Evolutionary conservation across 1,140 invertebrate species (phyloP).

Genomic region (Lasioglossum baleicum): DNA sequence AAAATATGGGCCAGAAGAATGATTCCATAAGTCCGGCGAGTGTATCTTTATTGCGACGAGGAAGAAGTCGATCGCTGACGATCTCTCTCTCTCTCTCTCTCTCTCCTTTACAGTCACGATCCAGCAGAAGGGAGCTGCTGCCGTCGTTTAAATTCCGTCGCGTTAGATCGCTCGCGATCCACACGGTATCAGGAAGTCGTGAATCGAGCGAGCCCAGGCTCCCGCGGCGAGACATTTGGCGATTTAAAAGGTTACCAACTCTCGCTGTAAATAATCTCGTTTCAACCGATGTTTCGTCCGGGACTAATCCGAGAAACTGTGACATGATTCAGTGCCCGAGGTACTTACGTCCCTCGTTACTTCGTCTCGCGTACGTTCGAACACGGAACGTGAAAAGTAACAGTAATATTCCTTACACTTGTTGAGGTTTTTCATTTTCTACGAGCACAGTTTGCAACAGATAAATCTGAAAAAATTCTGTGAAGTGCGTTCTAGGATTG

Average conservation of each 20-base stretch:
- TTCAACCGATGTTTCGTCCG: not conserved
- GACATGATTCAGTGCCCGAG: not conserved
- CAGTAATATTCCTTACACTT: no score
- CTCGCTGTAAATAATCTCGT: conserved; percentile 25
- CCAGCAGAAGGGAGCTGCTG: not conserved
- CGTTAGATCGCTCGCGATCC: conserved; percentile 32
- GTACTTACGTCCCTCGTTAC: conserved; percentile 27
- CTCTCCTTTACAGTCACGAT: conserved; percentile 11
- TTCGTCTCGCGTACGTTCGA: no score
- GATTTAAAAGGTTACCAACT: conserved; percentile 66
- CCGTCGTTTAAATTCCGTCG: conserved; percentile 35
- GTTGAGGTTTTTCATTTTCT: no score
- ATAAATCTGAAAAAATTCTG: no score
- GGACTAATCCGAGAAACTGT: conserved; percentile 32
- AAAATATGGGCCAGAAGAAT: conserved; percentile 23
- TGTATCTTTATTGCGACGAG: conserved; percentile 20
- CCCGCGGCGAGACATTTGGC: conserved; percentile 61
- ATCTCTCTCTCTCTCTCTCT: conserved; percentile 16
- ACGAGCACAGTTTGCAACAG: no score
- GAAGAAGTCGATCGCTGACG: conserved; percentile 3
- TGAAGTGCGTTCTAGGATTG: no score
- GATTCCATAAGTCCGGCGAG: conserved; percentile 26
- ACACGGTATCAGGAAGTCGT: conserved; percentile 36
- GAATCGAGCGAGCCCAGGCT: conserved; percentile 14
- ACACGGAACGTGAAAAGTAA: no score